Percentiles rank a stretch among this genome's conserved stretches.
phyloP scores from a whole-genome alignment of 2,888 invertebrate genomes.

The Drosophila anomalata region DNA sequence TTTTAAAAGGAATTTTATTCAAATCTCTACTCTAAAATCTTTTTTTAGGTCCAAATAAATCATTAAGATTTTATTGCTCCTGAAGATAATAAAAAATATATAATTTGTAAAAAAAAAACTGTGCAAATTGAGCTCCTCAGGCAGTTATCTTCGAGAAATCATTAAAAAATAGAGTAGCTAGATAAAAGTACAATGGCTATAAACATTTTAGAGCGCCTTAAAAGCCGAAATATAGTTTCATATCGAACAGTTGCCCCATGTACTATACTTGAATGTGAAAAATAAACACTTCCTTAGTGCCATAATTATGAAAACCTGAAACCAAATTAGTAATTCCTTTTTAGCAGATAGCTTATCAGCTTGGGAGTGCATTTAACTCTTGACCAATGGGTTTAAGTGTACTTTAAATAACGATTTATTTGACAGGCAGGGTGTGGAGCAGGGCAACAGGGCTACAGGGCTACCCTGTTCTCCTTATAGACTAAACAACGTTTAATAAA shows the following conservation, averaged over 20 bases:
- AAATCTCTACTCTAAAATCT: no score
- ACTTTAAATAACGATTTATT: conserved; percentile 54
- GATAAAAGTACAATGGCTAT: background rate
- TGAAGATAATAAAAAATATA: no score
- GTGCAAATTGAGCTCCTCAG: background rate
- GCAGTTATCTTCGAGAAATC: background rate
- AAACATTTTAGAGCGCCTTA: background rate
- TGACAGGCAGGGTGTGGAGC: conserved; percentile 37
- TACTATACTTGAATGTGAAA: no score
- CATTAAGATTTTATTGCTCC: no score
- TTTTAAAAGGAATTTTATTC: background rate
- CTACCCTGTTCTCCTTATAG: conserved; percentile 57
- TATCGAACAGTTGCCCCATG: background rate
- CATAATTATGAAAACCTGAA: background rate
- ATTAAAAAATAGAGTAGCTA: background rate
- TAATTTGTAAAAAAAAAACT: background rate
- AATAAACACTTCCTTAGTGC: background rate
- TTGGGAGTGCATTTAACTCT: background rate
- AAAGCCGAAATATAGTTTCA: background rate
- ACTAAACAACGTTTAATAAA: conserved; percentile 74
- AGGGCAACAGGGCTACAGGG: conserved; percentile 19
- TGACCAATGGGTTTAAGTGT: conserved; percentile 46
- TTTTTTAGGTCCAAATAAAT: no score
- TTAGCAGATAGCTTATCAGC: conserved; percentile 18
- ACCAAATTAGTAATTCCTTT: background rate